Base-by-base conservation (phyloP, 2,888 invertebrate genomes). In the Drosophila mercatorum region DNA sequence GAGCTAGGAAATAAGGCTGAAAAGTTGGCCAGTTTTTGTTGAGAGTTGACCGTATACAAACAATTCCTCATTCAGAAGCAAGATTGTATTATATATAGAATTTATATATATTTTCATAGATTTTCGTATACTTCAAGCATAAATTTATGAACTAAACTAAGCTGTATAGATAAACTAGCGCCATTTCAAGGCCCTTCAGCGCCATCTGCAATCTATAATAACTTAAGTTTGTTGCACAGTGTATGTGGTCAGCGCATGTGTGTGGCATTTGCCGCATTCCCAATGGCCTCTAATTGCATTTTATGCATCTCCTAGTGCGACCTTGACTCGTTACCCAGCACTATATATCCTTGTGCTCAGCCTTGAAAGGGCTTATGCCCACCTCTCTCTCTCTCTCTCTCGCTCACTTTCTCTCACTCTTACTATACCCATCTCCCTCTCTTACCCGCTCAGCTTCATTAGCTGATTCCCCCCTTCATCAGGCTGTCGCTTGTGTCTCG, bases 311-410 rank as follows among this genome's bases (percentile, higher is more conserved):
- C 28, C 4, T 14, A 3, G 41, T 22, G 26, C 57, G 73, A n/a
- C 73, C 70, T 76, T 77, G 77, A 63, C 76, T 82, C 60, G 58
- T 75, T 8, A 17, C n/a, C n/a, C 56, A 57, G 57, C 60, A 47
- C 40, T 60, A 40, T 47, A 40, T 47, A 53, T 43, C 31, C 46
- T 58, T n/a, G 14, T 22, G 17, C 26, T 5, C 49, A 1, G 34
- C 51, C 51, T 34, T 51, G 51, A 22, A 51, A 22, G 0, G 7
- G 51, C 34, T 51, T 22, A 51, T 28, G 28, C 31, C 31, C 31
- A 3, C 4, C 36, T 14, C 7, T 38, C 22, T 36, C 31, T 34
- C 31, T 6, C 5, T 7, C 46, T 31, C 8, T 10, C n/a, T 49
- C 2, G 17, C 17, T n/a, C 17, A 10, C 2, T 8, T 17, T 8